Percentiles rank a stretch among this genome's conserved stretches.
Evolutionary conservation across 2,113 vertebrate species (phyloP).

Genomic region (Lampris megalopsis): DNA sequence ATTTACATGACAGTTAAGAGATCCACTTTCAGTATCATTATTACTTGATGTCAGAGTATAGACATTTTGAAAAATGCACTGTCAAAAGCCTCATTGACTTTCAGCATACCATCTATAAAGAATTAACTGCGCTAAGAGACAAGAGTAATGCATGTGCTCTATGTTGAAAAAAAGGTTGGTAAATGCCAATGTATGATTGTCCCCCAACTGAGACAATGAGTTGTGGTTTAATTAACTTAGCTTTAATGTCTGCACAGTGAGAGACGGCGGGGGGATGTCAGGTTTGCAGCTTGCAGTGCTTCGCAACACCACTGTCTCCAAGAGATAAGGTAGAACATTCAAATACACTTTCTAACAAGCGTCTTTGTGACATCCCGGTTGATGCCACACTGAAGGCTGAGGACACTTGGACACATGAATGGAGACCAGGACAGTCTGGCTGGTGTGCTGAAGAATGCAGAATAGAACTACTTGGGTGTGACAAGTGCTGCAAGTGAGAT

Average conservation of each 20-base stretch:
- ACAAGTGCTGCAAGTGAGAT: constrained; percentile 36
- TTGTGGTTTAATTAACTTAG: constrained; percentile 82
- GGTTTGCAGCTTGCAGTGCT: constrained; percentile 50
- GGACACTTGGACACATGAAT: constrained; percentile 12
- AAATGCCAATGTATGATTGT: constrained; percentile 70
- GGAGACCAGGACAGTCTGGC: constrained; percentile 36
- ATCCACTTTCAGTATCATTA: not conserved
- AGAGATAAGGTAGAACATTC: constrained; percentile 64
- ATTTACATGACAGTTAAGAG: not conserved
- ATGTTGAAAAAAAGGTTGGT: constrained; percentile 53
- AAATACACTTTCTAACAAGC: constrained; percentile 26
- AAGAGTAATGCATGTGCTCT: constrained; percentile 36
- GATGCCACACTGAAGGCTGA: not conserved
- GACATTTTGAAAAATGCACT: constrained; percentile 32
- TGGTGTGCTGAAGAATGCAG: constrained; percentile 19
- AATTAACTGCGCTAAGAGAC: constrained; percentile 11
- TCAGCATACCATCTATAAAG: not conserved
- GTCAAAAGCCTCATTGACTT: constrained; percentile 29
- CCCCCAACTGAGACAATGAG: constrained; percentile 70
- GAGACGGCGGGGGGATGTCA: constrained; percentile 47
- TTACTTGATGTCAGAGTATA: not conserved
- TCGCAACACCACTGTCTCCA: constrained; percentile 54
- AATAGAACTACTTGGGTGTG: constrained; percentile 56
- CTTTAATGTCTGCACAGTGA: constrained; percentile 77
- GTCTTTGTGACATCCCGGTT: constrained; percentile 14